These are phyloP conservation scores for Ecliptopera silaceata DNA, from an alignment of 2,888 invertebrate species.

Conservation along the genomic window DNA sequence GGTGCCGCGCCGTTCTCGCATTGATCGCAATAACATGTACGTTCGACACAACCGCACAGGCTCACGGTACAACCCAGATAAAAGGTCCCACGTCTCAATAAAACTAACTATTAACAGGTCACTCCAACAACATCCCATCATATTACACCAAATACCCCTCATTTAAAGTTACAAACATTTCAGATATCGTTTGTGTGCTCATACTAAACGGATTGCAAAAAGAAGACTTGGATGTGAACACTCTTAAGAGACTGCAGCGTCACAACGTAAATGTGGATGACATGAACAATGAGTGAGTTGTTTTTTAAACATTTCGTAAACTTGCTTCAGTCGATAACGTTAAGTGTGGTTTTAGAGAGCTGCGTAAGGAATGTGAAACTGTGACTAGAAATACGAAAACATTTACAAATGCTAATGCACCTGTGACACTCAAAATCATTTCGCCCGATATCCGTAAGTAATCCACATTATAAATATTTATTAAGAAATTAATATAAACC, in stretches of 20 bases:
- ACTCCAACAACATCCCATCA: conserved; percentile 2
- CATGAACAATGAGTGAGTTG: conserved; percentile 66
- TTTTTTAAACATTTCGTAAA: conserved; percentile 5
- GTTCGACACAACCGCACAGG: conserved; percentile 61
- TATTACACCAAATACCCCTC: background rate
- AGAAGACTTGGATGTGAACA: conserved; percentile 63
- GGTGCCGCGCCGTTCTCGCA: conserved; percentile 63
- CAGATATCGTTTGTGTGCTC: conserved; percentile 74
- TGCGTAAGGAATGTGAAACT: conserved; percentile 18
- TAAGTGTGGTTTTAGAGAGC: conserved; percentile 13
- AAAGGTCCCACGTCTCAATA: conserved; percentile 71
- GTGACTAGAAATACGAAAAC: background rate
- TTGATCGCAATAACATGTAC: conserved; percentile 72
- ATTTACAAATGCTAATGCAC: background rate
- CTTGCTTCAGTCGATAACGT: conserved; percentile 2
- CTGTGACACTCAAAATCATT: background rate
- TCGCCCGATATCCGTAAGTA: conserved; percentile 12
- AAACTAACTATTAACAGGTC: conserved; percentile 48
- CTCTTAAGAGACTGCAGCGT: conserved; percentile 61
- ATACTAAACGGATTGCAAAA: conserved; percentile 71
- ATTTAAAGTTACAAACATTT: conserved; percentile 33
- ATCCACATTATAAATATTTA: no score
- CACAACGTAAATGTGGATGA: conserved; percentile 66
- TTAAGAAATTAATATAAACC: background rate
- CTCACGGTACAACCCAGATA: conserved; percentile 63